phyloP scores from a whole-genome alignment of 2,113 vertebrate species.

The Empidonax traillii region DNA sequence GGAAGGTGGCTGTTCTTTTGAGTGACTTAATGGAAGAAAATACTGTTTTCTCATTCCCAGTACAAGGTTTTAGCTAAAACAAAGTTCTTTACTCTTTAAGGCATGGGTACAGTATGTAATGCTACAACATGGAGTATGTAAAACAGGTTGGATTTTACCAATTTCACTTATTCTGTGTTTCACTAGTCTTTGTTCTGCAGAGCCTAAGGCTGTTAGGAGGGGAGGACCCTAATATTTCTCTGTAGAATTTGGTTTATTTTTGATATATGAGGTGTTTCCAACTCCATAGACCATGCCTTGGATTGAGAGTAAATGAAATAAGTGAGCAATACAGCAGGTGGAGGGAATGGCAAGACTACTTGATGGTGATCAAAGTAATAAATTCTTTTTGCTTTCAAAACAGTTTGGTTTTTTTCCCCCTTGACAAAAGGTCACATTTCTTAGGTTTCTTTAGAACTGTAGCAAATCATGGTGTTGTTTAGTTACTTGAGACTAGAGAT shows the following conservation, averaged over 20 bases:
- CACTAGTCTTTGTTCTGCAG: neutral
- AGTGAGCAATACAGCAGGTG: neutral
- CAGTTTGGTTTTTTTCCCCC: neutral
- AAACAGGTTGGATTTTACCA: neutral
- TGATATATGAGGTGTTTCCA: neutral
- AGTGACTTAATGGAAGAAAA: neutral
- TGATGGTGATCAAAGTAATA: neutral
- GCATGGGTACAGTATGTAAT: neutral
- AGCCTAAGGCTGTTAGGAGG: neutral
- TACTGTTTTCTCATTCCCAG: neutral
- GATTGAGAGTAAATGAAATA: neutral
- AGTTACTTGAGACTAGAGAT: neutral
- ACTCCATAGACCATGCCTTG: neutral
- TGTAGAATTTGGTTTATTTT: neutral
- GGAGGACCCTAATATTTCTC: neutral
- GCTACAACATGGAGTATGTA: neutral
- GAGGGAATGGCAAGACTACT: neutral
- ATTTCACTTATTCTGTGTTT: neutral
- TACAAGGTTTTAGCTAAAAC: neutral
- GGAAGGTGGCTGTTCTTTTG: neutral
- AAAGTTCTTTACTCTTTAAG: neutral
- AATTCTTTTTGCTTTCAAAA: conserved; percentile 1
- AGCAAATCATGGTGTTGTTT: conserved; percentile 31
- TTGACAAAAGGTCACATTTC: neutral
- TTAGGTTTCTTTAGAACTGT: conserved; percentile 35